A percentile compares a stretch with the other conserved stretches of the same genome.
phyloP scores from a whole-genome alignment of 1,140 invertebrate species.

The Penaeus vannamei region DNA sequence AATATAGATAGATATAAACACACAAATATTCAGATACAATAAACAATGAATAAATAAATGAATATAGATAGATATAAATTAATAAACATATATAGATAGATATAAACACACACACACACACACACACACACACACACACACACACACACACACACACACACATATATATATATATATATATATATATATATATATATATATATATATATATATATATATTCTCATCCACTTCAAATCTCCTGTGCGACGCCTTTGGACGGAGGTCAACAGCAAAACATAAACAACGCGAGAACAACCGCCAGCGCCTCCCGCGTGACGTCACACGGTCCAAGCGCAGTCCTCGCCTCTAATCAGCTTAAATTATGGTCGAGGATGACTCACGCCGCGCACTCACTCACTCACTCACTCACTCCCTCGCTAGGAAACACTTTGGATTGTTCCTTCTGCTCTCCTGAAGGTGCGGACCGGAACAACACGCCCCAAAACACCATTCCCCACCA shows the following conservation, averaged over 20 bases:
- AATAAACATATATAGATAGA: too few species aligned
- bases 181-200: constrained; percentile 8
- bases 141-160: too few species aligned
- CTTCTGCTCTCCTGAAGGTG: too few species aligned
- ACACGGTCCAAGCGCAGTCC: background rate
- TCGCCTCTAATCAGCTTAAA: background rate
- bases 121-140: too few species aligned
- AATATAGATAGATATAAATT: too few species aligned
- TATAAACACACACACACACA: too few species aligned
- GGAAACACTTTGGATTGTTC: background rate
- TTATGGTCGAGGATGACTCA: background rate
- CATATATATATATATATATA: constrained; percentile 11
- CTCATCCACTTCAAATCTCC: background rate
- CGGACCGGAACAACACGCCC: too few species aligned
- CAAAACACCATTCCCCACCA: background rate
- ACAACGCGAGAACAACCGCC: background rate
- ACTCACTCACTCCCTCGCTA: background rate
- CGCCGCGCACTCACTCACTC: background rate
- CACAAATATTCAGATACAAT: too few species aligned
- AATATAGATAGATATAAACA: too few species aligned
- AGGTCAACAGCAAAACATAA: background rate
- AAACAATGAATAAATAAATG: too few species aligned
- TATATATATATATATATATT: background rate
- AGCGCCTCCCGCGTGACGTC: background rate
- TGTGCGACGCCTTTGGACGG: background rate